phyloP scores from a whole-genome alignment of 2,113 vertebrate species.

The Platichthys stellatus region DNA sequence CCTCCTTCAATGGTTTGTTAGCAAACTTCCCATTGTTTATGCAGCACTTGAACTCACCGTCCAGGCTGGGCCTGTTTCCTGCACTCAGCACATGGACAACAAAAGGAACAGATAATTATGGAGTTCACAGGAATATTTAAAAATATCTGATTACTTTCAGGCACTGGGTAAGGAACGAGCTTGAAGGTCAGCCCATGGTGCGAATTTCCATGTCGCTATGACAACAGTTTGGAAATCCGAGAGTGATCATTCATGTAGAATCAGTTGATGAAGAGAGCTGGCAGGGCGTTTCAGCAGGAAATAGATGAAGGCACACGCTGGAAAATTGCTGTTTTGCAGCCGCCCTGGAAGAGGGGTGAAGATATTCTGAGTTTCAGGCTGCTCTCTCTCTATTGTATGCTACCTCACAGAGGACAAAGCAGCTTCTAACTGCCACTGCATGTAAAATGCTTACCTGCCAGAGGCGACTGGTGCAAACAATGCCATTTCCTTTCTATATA shows the following conservation, averaged over 20 bases:
- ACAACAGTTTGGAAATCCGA: constrained; percentile 45
- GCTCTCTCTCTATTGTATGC: constrained; percentile 61
- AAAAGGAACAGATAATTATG: constrained; percentile 59
- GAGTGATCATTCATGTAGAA: constrained; percentile 58
- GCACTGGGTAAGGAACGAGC: constrained; percentile 32
- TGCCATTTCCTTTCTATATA: constrained; percentile 69
- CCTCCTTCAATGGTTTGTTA: constrained; percentile 63
- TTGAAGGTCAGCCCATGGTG: constrained; percentile 54
- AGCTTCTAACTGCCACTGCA: constrained; percentile 27
- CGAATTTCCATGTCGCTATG: constrained; percentile 61
- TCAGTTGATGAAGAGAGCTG: constrained; percentile 55
- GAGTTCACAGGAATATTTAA: constrained; percentile 40
- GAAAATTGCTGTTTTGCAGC: constrained; percentile 56
- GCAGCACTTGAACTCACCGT: constrained; percentile 49
- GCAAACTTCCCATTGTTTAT: constrained; percentile 71
- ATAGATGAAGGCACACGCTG: constrained; percentile 25
- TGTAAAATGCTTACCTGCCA: constrained; percentile 56
- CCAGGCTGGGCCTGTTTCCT: constrained; percentile 62
- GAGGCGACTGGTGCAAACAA: constrained; percentile 73
- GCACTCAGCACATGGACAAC: constrained; percentile 39
- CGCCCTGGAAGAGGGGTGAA: constrained; percentile 24
- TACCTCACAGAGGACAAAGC: constrained; percentile 58
- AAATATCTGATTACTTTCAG: constrained; percentile 44
- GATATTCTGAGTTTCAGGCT: constrained; percentile 46
- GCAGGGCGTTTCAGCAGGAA: constrained; percentile 35